Evolutionary conservation across 2,888 invertebrate species (phyloP), one percentile per base, ranked within the genome.

Genomic region (Callimorpha dominula): DNA sequence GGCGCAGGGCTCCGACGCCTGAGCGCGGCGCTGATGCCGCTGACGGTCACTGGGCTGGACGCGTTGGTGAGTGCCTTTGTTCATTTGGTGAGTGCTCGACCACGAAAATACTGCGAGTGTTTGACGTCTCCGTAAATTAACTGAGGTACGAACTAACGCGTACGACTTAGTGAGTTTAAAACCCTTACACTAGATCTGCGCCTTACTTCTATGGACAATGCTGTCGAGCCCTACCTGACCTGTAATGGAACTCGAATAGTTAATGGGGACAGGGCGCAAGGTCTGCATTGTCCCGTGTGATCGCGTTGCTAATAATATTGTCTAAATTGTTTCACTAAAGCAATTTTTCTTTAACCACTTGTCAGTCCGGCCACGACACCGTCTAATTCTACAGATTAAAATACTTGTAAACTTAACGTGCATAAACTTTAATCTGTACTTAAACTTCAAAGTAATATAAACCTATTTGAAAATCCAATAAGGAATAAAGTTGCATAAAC

Each of bases 1-100:
- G 49, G 84, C 83, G 50, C 83, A 78, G 66, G 92, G 93, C 88
- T 92, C 91, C 11, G 95, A 95, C 82, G 94, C 93, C 76, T 94
- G 87, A 90, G 73, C 70, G 5, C 14, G 5, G 46, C 67, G 12
- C n/a, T 42, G 20, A n/a, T 9, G 17, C 14, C 65, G 5, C 14
- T 46, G 9, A 46, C 4, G 8, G n/a, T 46, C 54, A 6, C 70
- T 31, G 8, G 43, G 43, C 43, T 46, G 43, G 4, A 1, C 31
- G 40, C 14, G 42, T 52, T 11, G 17, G 15, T n/a, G 2, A 14
- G 31, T 60, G 60, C 60, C 60, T 60, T 31, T 14, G 60, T 60
- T 60, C 12, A 14, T 31, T 31, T 12, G 49, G 40, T 49, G 50
- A 17, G 63, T 40, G 50, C 69, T 20, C 63, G 40, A 40, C 12